A percentile compares a stretch with the other conserved stretches of the same genome.
These are phyloP conservation scores for Cebus imitator DNA, from an alignment of 2,113 vertebrate species.

Conservation along the genomic window DNA sequence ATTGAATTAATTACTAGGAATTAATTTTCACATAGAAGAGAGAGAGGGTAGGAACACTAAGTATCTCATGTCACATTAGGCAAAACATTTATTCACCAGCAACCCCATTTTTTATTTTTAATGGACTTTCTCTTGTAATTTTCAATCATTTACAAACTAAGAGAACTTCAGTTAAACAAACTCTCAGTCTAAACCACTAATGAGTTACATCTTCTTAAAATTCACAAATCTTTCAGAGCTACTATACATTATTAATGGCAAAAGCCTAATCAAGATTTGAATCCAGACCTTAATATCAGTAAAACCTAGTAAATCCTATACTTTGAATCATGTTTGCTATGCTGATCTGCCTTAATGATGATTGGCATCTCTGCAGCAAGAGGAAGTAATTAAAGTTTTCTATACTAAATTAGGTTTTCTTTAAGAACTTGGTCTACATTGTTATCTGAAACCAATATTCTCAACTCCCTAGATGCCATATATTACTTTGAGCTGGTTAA, in stretches of 20 bases:
- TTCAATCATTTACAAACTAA: slow-evolving; percentile 37
- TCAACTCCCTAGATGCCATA: background rate
- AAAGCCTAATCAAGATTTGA: background rate
- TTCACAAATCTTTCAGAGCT: background rate
- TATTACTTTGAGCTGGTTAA: background rate
- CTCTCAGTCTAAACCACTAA: background rate
- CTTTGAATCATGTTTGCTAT: background rate
- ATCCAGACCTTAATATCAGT: slow-evolving; percentile 8
- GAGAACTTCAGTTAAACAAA: slow-evolving; percentile 16
- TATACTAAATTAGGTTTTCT: background rate
- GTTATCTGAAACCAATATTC: background rate
- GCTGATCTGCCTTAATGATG: background rate
- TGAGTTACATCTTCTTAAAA: background rate
- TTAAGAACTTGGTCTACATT: background rate
- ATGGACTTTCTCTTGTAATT: background rate
- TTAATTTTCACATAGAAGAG: background rate
- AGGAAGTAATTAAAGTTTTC: background rate
- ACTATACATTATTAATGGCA: background rate
- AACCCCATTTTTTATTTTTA: background rate
- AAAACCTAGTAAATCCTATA: background rate
- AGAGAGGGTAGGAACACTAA: background rate
- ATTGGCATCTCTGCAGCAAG: background rate
- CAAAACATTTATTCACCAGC: background rate
- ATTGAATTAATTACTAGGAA: background rate
- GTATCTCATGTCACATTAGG: background rate